Conservation (phyloP, 2,113 vertebrate species). For the Vanacampus margaritifer region DNA sequence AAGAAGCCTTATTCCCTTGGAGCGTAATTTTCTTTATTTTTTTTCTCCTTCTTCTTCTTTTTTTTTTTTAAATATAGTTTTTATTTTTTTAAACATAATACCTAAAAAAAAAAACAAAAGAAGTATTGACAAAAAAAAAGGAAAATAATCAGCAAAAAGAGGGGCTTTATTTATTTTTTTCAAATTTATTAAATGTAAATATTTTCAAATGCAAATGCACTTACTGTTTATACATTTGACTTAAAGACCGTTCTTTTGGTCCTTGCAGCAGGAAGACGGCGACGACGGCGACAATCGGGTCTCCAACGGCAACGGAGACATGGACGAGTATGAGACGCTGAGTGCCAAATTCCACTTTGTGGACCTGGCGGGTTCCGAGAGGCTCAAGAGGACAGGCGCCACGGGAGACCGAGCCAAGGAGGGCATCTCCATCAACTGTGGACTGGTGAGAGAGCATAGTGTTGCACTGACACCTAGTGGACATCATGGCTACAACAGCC, state of each 20-base stretch:
- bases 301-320: slow-evolving; percentile 82
- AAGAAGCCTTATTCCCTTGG: background rate
- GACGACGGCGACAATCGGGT: slow-evolving; percentile 83
- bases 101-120: too few relatives aligned
- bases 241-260: background rate
- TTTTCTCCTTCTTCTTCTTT: too few relatives aligned
- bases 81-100: too few relatives aligned
- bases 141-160: too few relatives aligned
- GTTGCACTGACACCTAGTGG: slow-evolving; percentile 54
- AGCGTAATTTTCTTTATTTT: too few relatives aligned
- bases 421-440: slow-evolving; percentile 98
- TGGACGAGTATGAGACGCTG: slow-evolving; percentile 94
- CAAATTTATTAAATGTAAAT: background rate
- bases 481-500: background rate
- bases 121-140: too few relatives aligned
- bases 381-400: slow-evolving; percentile 93
- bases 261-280: slow-evolving; percentile 75
- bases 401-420: slow-evolving; percentile 95
- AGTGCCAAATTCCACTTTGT: slow-evolving; percentile 99
- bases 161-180: too few relatives aligned
- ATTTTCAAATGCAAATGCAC: background rate
- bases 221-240: background rate
- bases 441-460: slow-evolving; percentile 80
- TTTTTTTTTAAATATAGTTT: too few relatives aligned
- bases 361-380: slow-evolving; percentile 93